Evolutionary conservation across 92 coral and sea anemone genomes (phyloP).

Genomic region (Porites rus): DNA sequence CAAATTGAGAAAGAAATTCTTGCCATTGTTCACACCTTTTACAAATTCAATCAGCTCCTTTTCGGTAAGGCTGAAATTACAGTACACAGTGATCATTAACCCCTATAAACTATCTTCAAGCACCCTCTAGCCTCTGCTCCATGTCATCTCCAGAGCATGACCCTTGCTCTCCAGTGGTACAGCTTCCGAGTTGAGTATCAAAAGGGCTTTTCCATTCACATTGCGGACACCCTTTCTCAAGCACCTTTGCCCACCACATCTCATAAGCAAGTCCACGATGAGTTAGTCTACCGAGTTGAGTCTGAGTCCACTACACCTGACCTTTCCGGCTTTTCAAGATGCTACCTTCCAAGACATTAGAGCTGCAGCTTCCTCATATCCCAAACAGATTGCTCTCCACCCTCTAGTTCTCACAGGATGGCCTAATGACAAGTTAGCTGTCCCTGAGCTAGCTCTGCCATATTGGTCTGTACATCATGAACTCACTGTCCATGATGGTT

Average conservation of each 20-base stretch:
- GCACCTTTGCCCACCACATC: constrained; percentile 56
- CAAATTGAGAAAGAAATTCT: constrained; percentile 61
- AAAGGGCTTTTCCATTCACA: constrained; percentile 69
- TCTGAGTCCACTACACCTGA: constrained; percentile 46
- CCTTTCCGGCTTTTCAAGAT: constrained; percentile 49
- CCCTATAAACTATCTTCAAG: constrained; percentile 57
- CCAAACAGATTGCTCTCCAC: constrained; percentile 49
- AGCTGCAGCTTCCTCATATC: constrained; percentile 59
- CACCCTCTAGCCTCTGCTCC: constrained; percentile 65
- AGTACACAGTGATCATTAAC: constrained; percentile 72
- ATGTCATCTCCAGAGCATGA: constrained; percentile 71
- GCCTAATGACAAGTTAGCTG: constrained; percentile 60
- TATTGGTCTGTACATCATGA: constrained; percentile 65
- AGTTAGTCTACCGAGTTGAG: constrained; percentile 54
- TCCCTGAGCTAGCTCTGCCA: constrained; percentile 51
- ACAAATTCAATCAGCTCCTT: too few relatives aligned
- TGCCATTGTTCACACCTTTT: too few relatives aligned
- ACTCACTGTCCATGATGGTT: constrained; percentile 33
- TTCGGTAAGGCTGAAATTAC: constrained; percentile 60
- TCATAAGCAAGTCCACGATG: constrained; percentile 50
- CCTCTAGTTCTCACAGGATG: constrained; percentile 60
- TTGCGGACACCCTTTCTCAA: constrained; percentile 59
- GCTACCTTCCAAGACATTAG: constrained; percentile 58
- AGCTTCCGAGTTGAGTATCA: constrained; percentile 66
- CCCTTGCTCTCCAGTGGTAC: constrained; percentile 70